Percentiles rank a stretch among this genome's conserved stretches.
Evolutionary conservation across 2,888 invertebrate species (phyloP).

Genomic region (Drosophila phalerata): DNA sequence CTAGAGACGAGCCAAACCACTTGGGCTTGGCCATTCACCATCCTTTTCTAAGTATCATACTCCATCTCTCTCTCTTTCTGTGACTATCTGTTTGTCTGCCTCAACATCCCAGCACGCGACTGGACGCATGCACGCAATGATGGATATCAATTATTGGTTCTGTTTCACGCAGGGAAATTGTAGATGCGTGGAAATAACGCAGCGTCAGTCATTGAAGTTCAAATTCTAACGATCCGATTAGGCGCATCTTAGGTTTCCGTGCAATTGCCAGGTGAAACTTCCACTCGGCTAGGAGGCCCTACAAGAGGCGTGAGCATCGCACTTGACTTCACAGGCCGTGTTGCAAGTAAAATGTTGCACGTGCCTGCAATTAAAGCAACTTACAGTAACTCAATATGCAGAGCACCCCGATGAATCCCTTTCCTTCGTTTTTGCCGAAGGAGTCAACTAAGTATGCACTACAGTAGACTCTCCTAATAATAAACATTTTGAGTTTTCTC

Average conservation of each 20-base stretch:
- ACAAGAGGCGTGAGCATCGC: slow-evolving; percentile 62
- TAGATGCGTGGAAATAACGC: slow-evolving; percentile 70
- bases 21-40: slow-evolving; percentile 28
- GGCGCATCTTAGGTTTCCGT: slow-evolving; percentile 64
- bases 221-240: slow-evolving; percentile 55
- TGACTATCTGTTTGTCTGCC: not conserved
- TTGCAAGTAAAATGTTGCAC: slow-evolving; percentile 58
- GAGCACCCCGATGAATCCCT: slow-evolving; percentile 6
- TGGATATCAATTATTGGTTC: slow-evolving; percentile 54
- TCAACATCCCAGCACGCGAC: slow-evolving; percentile 37
- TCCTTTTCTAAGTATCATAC: slow-evolving; percentile 5
- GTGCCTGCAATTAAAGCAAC: slow-evolving; percentile 76
- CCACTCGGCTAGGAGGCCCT: slow-evolving; percentile 43
- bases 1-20: slow-evolving; percentile 55
- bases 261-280: slow-evolving; percentile 39
- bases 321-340: slow-evolving; percentile 58
- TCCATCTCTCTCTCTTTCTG: not conserved
- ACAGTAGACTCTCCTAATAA: not conserved
- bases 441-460: not conserved
- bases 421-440: not conserved
- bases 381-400: slow-evolving; percentile 73
- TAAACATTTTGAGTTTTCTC: not conserved
- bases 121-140: slow-evolving; percentile 49
- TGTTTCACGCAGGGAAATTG: slow-evolving; percentile 56
- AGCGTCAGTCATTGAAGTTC: not conserved